These are phyloP conservation scores for Drosophila sp. DNA, from an alignment of 1,140 invertebrate genomes.

Conservation along the genomic window DNA sequence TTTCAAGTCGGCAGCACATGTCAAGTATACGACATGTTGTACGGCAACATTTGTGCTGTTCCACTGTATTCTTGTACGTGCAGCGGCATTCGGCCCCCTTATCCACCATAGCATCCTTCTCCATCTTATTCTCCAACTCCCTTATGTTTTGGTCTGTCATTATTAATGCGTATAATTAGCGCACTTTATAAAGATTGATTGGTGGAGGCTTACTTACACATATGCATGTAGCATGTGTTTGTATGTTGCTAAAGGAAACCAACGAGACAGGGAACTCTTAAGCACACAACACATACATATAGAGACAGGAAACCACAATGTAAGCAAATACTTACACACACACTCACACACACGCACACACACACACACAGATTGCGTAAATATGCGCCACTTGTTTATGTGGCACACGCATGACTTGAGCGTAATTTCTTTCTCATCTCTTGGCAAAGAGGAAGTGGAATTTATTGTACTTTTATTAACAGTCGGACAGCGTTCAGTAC, in stretches of 20 bases:
- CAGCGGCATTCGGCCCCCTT: conserved; percentile 12
- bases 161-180: conserved; percentile 78
- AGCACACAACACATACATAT: conserved; percentile 25
- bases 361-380: conserved; percentile 29
- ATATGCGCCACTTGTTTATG: conserved; percentile 68
- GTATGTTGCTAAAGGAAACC: conserved; percentile 35
- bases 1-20: neutral
- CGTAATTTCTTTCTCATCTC: conserved; percentile 60
- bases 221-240: neutral
- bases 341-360: conserved; percentile 11
- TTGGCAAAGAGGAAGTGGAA: conserved; percentile 45
- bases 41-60: conserved; percentile 17
- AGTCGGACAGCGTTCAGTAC: conserved; percentile 27
- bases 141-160: conserved; percentile 55
- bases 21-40: conserved; percentile 23
- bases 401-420: conserved; percentile 71
- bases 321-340: conserved; percentile 45
- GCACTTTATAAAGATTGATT: conserved; percentile 78
- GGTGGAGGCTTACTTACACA: conserved; percentile 38
- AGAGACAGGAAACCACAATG: conserved; percentile 47
- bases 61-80: conserved; percentile 35
- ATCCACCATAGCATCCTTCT: neutral
- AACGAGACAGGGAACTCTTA: conserved; percentile 31
- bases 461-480: conserved; percentile 68
- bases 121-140: conserved; percentile 10